Conservation (phyloP, 2,797 vertebrate species). For the Parambassis ranga region DNA sequence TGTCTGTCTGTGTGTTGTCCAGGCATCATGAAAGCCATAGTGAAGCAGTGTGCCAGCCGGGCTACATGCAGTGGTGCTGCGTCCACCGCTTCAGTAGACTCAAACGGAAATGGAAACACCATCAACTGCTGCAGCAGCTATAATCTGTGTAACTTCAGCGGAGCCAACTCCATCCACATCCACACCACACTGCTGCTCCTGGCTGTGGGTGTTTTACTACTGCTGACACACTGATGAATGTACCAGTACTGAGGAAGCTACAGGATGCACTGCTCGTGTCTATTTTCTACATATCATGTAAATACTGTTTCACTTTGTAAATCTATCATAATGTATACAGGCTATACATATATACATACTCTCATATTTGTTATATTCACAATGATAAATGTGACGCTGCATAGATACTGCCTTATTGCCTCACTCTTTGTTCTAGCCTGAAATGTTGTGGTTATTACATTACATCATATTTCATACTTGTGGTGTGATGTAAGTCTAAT, state of each 20-base stretch:
- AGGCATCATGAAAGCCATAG: constrained; percentile 56
- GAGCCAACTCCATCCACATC: constrained; percentile 28
- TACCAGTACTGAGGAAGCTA: rapidly evolving
- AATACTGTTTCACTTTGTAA: background rate
- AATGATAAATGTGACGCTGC: no score
- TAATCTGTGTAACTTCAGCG: constrained; percentile 67
- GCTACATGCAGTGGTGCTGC: constrained; percentile 50
- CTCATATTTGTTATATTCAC: no score
- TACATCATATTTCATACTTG: no score
- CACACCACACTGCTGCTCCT: constrained; percentile 42
- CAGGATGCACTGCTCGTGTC: background rate
- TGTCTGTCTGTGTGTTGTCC: constrained; percentile 4
- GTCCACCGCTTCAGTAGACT: constrained; percentile 1
- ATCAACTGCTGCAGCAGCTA: constrained; percentile 67
- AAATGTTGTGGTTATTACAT: no score
- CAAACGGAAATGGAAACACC: constrained; percentile 54
- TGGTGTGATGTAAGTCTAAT: no score
- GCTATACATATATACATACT: no score
- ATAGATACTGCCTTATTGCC: no score
- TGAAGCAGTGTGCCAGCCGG: constrained; percentile 63
- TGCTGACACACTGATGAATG: constrained; percentile 22
- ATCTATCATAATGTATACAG: no score
- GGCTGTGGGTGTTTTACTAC: background rate
- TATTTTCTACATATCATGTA: background rate
- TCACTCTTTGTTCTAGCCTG: no score